Percentiles rank a stretch among this genome's conserved stretches.
phyloP scores from a whole-genome alignment of 1,140 invertebrate genomes.

The Sesamia nonagrioides region DNA sequence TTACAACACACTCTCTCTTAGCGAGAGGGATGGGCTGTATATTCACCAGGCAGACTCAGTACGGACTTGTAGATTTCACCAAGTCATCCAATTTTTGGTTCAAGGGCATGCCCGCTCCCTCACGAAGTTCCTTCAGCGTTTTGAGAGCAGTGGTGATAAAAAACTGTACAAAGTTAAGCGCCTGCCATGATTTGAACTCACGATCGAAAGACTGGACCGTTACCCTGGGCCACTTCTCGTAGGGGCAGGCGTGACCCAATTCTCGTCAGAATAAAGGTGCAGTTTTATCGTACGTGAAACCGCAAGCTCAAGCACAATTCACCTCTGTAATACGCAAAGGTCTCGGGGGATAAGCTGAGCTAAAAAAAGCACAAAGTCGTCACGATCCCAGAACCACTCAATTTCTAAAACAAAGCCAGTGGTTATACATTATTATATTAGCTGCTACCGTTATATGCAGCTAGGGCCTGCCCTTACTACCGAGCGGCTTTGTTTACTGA shows the following conservation, averaged over 20 bases:
- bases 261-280: not conserved
- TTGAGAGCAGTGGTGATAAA: too few species aligned
- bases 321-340: constrained; percentile 60
- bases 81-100: too few species aligned
- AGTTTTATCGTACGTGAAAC: constrained; percentile 37
- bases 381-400: constrained; percentile 79
- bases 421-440: constrained; percentile 75
- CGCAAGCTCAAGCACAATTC: constrained; percentile 61
- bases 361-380: constrained; percentile 73
- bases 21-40: too few species aligned
- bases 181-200: too few species aligned
- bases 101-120: too few species aligned
- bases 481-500: constrained; percentile 34
- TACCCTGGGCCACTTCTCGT: too few species aligned
- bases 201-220: too few species aligned
- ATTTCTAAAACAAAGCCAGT: constrained; percentile 83
- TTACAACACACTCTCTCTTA: too few species aligned
- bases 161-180: too few species aligned
- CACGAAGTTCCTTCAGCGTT: too few species aligned
- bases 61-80: too few species aligned
- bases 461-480: constrained; percentile 59
- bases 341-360: constrained; percentile 48
- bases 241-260: constrained; percentile 5
- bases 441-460: constrained; percentile 78
- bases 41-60: too few species aligned